Evolutionary conservation across 2,888 invertebrate genomes (phyloP).

Genomic region (Subacronicta megacephala): DNA sequence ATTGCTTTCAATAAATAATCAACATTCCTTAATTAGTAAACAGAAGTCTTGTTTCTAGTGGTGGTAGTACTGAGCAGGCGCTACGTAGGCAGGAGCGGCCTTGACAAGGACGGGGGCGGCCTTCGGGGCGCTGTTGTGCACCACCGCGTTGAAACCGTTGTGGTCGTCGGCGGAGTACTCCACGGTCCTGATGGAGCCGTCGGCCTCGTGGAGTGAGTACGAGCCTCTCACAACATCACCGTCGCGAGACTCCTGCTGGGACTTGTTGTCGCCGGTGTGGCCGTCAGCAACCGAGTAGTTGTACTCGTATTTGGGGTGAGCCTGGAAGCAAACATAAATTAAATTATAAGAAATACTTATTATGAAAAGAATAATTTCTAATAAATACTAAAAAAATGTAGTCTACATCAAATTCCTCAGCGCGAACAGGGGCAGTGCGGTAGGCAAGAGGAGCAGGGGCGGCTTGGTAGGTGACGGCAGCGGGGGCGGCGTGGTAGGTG

Average conservation of each 20-base stretch:
- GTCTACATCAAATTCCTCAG: no score
- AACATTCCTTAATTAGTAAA: conserved; percentile 25
- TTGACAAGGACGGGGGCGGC: conserved; percentile 57
- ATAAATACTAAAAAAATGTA: no score
- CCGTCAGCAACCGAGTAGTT: conserved; percentile 85
- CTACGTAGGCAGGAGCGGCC: conserved; percentile 42
- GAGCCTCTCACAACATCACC: conserved; percentile 86
- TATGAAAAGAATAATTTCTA: no score
- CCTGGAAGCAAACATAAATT: no score
- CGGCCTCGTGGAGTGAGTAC: conserved; percentile 85
- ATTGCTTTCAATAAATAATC: conserved; percentile 52
- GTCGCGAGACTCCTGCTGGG: conserved; percentile 83
- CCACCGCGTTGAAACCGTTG: conserved; percentile 79
- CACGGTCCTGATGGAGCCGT: conserved; percentile 85
- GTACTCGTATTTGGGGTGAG: conserved; percentile 86
- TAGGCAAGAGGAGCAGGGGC: no score
- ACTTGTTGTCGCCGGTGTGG: conserved; percentile 87
- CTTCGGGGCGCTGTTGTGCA: conserved; percentile 70
- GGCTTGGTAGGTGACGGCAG: no score
- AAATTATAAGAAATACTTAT: no score
- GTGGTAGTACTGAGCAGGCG: conserved; percentile 53
- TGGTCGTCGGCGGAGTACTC: conserved; percentile 85
- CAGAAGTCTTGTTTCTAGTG: conserved; percentile 12
- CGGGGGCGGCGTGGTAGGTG: no score
- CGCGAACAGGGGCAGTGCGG: no score